Conservation (phyloP, 2,113 vertebrate species). For the Eudorcas thomsonii region DNA sequence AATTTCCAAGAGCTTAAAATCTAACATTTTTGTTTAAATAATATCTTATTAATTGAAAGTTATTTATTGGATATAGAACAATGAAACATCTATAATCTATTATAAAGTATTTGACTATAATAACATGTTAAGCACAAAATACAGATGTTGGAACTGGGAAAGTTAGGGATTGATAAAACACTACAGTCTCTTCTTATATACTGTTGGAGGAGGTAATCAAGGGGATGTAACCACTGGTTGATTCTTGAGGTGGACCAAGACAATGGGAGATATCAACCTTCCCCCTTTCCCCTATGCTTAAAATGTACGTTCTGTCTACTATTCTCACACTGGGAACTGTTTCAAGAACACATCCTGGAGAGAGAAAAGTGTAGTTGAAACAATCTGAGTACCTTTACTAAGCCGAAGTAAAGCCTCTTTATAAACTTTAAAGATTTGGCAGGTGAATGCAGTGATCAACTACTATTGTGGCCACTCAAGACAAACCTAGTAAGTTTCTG, state of each 20-base stretch:
- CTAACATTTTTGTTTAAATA: neutral
- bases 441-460: neutral
- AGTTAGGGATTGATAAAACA: neutral
- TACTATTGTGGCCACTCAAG: neutral
- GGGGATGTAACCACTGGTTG: neutral
- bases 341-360: neutral
- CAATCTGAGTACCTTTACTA: neutral
- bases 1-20: neutral
- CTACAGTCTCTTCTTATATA: neutral
- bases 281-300: neutral
- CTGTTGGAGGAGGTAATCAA: neutral
- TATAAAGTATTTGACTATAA: neutral
- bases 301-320: neutral
- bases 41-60: neutral
- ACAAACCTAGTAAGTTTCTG: neutral
- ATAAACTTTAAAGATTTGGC: neutral
- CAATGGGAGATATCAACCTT: neutral
- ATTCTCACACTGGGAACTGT: neutral
- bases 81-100: neutral
- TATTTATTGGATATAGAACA: neutral
- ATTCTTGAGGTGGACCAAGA: neutral
- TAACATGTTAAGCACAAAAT: neutral
- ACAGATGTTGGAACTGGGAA: neutral
- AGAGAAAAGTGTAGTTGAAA: neutral
- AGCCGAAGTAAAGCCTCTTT: neutral